A percentile compares a stretch with the other conserved stretches of the same genome.
Evolutionary conservation across 30 jellyfish, hydroid and myxozoan genomes (phyloP).

Genomic region (Pseudorhiza aurosa): DNA sequence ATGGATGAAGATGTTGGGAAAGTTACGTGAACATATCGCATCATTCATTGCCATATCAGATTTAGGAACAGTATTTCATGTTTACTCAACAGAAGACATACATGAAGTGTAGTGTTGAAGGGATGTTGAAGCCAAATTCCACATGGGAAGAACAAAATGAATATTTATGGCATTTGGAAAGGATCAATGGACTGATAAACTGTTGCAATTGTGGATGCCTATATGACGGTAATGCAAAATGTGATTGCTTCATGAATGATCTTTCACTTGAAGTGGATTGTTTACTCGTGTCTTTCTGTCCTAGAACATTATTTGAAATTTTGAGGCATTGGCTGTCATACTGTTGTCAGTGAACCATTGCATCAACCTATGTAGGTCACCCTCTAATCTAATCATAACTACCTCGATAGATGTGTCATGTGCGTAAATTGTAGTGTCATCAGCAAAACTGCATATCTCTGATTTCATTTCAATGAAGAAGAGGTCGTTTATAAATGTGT

Average conservation of each 20-base stretch:
- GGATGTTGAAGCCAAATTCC: neutral
- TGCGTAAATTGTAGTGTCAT: conserved; percentile 19
- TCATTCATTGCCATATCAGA: conserved; percentile 1
- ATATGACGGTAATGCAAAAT: neutral
- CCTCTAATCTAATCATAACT: conserved; percentile 19
- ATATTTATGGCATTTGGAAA: neutral
- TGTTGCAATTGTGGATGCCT: neutral
- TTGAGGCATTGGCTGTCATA: conserved; percentile 29
- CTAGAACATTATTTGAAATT: conserved; percentile 11
- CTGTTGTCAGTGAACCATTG: conserved; percentile 15
- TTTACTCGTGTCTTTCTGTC: neutral
- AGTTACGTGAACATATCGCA: too few relatives aligned
- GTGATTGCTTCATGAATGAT: neutral
- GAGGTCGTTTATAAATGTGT: conserved; percentile 38
- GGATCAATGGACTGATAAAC: neutral
- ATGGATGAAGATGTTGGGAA: too few relatives aligned
- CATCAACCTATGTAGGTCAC: conserved; percentile 2
- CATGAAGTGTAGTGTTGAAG: neutral
- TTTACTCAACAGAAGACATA: neutral
- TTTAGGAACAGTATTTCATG: neutral
- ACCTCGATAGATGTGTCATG: conserved; percentile 6
- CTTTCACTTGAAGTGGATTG: too few relatives aligned
- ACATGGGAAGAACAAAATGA: neutral
- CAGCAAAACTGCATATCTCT: conserved; percentile 32
- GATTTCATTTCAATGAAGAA: conserved; percentile 11